These are phyloP conservation scores for Hemicentrotus pulcherrimus DNA, from an alignment of 35 echinoderm and acorn worm genomes.

Conservation along the genomic window DNA sequence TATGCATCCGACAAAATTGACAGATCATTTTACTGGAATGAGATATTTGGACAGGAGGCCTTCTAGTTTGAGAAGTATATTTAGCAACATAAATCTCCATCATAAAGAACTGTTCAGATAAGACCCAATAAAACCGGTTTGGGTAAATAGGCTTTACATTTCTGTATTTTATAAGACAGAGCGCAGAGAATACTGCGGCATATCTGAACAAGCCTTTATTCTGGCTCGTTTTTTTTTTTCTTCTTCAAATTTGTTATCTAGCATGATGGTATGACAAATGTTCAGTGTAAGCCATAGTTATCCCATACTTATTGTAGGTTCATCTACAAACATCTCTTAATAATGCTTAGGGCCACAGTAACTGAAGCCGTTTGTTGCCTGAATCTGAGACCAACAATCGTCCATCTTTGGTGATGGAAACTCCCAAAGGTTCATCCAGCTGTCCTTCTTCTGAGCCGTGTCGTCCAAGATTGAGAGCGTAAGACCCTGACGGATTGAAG, in stretches of 20 bases:
- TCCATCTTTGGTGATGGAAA: conserved; percentile 77
- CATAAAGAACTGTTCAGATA: too few relatives aligned
- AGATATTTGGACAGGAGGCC: background rate
- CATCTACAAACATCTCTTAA: background rate
- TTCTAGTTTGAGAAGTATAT: too few relatives aligned
- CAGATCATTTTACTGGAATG: background rate
- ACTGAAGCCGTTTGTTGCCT: conserved; percentile 86
- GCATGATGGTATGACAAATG: background rate
- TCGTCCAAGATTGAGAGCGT: conserved; percentile 67
- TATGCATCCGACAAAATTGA: too few relatives aligned
- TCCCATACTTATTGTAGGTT: background rate
- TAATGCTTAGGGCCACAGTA: conserved; percentile 59
- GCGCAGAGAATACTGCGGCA: too few relatives aligned
- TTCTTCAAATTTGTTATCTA: too few relatives aligned
- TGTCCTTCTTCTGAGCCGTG: conserved; percentile 82
- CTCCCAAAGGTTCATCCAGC: conserved; percentile 89
- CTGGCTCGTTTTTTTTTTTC: too few relatives aligned
- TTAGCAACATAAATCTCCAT: too few relatives aligned
- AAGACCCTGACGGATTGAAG: conserved; percentile 92
- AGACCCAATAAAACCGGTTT: too few relatives aligned
- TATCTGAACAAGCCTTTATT: too few relatives aligned
- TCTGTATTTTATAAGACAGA: too few relatives aligned
- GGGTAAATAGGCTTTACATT: too few relatives aligned
- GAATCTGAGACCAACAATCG: conserved; percentile 83
- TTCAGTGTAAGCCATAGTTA: background rate